A percentile compares a stretch with the other conserved stretches of the same genome.
phyloP scores from a whole-genome alignment of 2,888 invertebrate species.

The Neoascia interrupta region DNA sequence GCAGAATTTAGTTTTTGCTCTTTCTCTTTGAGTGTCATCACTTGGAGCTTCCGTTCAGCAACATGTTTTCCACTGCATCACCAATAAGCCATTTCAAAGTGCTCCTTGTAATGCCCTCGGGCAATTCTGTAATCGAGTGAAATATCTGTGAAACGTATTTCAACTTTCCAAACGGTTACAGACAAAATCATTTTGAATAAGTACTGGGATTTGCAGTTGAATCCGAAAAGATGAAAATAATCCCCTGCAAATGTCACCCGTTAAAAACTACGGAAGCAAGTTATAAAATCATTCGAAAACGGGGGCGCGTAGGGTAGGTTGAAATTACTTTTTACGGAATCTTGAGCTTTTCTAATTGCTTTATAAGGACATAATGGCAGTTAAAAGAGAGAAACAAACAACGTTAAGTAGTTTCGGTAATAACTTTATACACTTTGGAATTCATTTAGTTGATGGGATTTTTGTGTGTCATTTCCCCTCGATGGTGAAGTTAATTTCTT shows the following conservation, averaged over 20 bases:
- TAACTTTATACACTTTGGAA: too few species aligned
- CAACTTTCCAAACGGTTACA: conserved; percentile 14
- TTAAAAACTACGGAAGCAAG: conserved; percentile 15
- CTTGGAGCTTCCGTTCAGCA: conserved; percentile 26
- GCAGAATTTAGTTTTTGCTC: neutral
- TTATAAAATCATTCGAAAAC: neutral
- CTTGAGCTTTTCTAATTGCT: conserved; percentile 17
- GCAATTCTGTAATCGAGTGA: conserved; percentile 45
- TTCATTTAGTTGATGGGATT: conserved; percentile 24
- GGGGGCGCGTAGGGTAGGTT: neutral
- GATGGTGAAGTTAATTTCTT: too few species aligned
- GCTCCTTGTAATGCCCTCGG: conserved; percentile 37
- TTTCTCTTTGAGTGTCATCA: conserved; percentile 31
- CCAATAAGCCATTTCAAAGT: neutral
- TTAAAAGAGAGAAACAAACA: neutral
- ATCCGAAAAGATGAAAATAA: conserved; percentile 2
- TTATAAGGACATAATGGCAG: conserved; percentile 5
- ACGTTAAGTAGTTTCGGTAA: conserved; percentile 6
- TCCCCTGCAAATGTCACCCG: conserved; percentile 13
- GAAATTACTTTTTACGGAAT: conserved; percentile 21
- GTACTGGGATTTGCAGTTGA: too few species aligned
- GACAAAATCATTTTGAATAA: conserved; percentile 28
- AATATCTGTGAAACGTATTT: conserved; percentile 44
- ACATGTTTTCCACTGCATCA: neutral
- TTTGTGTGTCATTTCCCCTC: conserved; percentile 11